A percentile compares a stretch with the other conserved stretches of the same genome.
These are phyloP conservation scores for Dione juno DNA, from an alignment of 2,888 invertebrate species.

Conservation along the genomic window DNA sequence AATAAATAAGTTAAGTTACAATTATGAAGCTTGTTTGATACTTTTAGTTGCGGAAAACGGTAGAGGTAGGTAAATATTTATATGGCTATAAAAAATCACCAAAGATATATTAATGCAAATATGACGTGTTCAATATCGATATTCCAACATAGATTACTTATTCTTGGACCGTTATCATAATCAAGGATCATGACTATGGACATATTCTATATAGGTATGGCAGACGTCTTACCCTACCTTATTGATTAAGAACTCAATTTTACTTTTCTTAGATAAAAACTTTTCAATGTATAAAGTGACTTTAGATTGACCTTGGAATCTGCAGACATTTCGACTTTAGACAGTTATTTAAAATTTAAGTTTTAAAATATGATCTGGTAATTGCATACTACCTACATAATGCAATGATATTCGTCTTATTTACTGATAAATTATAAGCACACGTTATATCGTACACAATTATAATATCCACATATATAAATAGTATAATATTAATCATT, in stretches of 20 bases:
- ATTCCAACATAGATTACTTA: conserved; percentile 15
- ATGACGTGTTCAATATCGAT: conserved; percentile 19
- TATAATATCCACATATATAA: too few species aligned
- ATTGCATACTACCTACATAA: too few species aligned
- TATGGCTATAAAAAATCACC: not conserved
- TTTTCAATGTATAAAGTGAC: not conserved
- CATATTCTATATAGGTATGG: not conserved
- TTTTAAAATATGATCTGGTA: too few species aligned
- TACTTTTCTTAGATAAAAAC: not conserved
- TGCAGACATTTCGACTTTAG: not conserved
- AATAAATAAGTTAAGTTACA: not conserved
- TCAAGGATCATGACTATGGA: conserved; percentile 22
- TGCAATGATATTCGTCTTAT: too few species aligned
- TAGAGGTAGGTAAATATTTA: not conserved
- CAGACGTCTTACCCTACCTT: not conserved
- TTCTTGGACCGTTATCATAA: not conserved
- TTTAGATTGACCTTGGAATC: not conserved
- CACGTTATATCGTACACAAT: too few species aligned
- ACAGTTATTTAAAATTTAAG: not conserved
- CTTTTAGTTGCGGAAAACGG: not conserved
- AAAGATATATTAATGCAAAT: not conserved
- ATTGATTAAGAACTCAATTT: not conserved
- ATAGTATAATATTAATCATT: too few species aligned
- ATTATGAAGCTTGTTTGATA: not conserved
- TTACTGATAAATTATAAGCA: too few species aligned